Base-by-base conservation (phyloP, 2,113 vertebrate genomes). In the Bubo bubo region DNA sequence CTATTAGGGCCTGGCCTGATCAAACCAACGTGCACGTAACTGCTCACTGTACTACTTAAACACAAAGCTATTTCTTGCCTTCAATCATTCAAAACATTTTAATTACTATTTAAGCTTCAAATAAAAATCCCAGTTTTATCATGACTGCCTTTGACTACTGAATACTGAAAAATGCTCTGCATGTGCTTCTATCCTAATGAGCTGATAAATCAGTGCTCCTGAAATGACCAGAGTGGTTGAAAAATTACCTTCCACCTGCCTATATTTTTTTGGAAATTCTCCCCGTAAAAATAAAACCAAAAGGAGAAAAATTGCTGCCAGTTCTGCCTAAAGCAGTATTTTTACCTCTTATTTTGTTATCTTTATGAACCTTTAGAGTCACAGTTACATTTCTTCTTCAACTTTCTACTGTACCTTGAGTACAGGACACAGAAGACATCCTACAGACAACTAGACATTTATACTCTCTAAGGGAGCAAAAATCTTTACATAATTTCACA, bases 91-190 rank as follows among this genome's bases (percentile, higher is more conserved):
- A 85, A 91, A 93, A 88, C 17, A 19, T 2, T 72, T 67, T 70
- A 93, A 93, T 56, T 90, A 63, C 49, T 90, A 66, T 88, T 91
- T 91, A 81, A 88, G 23, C 28, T 91, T 53, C 74, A 73, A 87
- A 95, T 0, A 88, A 62, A 93, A 95, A 91, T 75, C 30, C 11
- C 8, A 17, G 19, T 45, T 91, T 79, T 87, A 79, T 43, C 68
- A 63, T 2, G 18, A 47, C 60, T 85, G 39, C 27, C 50, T 93
- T 16, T 66, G 75, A 76, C 85, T 64, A 79, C 14, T 2, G 9
- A 94, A 92, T 47, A 86, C 27, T 76, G 67, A 91, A 64, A 80
- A 84, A 89, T 14, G 32, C 41, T 86, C 45, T n/a, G 11, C 6
- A 18, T 30, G 58, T 94, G 16, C 32, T 32, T 87, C 81, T 63